Evolutionary conservation across 2,888 invertebrate genomes (phyloP), one percentile per base, ranked within the genome.

Genomic region (Spilarctia lutea): DNA sequence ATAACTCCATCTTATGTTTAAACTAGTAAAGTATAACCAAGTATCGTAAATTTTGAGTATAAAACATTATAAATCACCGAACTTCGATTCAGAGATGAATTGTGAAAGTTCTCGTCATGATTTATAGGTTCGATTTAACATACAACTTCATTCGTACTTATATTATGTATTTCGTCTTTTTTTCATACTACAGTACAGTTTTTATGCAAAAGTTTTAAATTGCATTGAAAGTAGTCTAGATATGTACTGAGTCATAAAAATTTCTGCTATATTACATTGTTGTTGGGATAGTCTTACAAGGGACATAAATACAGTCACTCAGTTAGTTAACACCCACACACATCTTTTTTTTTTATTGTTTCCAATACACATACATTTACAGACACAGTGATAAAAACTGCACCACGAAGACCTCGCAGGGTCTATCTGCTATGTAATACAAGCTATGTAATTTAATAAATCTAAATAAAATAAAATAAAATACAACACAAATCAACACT

Each of bases 51-150:
- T 72, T 52, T 66, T 39, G 27, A n/a, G 42, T n/a, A 65, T 69
- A 78, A 72, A 72, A 73, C 56, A 79, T 74, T 72, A 83, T 86
- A 83, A 85, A 83, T 85, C 82, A 76, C 73, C 71, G 65, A 81
- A 79, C 74, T 81, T 80, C 68, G 73, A 81, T 80, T 81, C 76
- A 67, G 78, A 77, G 69, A 81, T 72, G 79, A 79, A 80, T 79
- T 68, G 73, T 71, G 60, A 71, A 71, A 80, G 80, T 84, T 87
- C 81, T 80, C 73, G 77, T 68, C 65, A 72, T 39, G 71, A 78
- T 81, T 75, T 52, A 74, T 76, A 74, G 80, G 77, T 81, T 68
- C 27, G 13, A 30, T 65, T 69, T 30, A 48, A 33, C 45, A 20
- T 6, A 27, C 45, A 24, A 45, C 30, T 30, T 30, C 7, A 30